Evolutionary conservation across 2,888 invertebrate species (phyloP).

Genomic region (Yponomeuta cagnagella): DNA sequence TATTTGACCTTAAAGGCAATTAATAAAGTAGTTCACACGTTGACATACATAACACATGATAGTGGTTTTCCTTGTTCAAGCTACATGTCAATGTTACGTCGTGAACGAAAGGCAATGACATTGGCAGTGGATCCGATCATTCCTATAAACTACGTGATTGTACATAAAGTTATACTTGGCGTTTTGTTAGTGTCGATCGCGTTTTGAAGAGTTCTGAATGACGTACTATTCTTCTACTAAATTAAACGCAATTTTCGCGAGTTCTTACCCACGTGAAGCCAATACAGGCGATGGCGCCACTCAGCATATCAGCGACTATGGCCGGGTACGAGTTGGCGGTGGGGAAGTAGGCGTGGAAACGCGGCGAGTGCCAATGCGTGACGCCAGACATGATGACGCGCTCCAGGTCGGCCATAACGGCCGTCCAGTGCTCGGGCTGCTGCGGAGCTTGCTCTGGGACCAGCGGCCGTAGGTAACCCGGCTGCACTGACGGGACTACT

Average conservation of each 20-base stretch:
- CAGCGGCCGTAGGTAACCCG: conserved; percentile 92
- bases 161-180: not conserved
- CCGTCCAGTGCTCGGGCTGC: conserved; percentile 91
- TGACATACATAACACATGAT: conserved; percentile 14
- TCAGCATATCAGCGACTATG: conserved; percentile 95
- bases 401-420: conserved; percentile 95
- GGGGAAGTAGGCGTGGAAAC: conserved; percentile 97
- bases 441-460: conserved; percentile 91
- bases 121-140: not conserved
- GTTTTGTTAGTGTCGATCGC: too few species aligned
- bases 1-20: not conserved
- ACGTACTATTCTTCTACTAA: too few species aligned
- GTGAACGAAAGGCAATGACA: not conserved
- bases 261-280: conserved; percentile 94
- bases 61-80: conserved; percentile 52
- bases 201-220: too few species aligned
- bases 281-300: conserved; percentile 95
- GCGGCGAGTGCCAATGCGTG: conserved; percentile 97
- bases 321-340: conserved; percentile 95
- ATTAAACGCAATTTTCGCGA: not conserved
- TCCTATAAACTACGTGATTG: not conserved
- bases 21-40: not conserved
- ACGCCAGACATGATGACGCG: conserved; percentile 98
- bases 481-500: conserved; percentile 93
- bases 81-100: conserved; percentile 35